Base-by-base conservation (phyloP, 1,140 invertebrate species). In the Battus philenor region DNA sequence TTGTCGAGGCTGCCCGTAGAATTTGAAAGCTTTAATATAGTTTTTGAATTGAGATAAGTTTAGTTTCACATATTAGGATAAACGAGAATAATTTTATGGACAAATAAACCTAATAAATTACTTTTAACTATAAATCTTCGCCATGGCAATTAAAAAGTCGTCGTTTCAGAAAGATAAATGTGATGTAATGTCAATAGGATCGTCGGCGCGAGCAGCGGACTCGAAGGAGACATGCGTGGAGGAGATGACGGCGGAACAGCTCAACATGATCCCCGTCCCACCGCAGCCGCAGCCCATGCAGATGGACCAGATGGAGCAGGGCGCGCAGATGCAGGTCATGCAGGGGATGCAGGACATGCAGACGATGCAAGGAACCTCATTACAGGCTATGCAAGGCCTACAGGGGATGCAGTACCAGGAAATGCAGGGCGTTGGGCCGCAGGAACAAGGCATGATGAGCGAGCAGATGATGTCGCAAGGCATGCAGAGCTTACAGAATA, bases 151-250 rank as follows among this genome's bases (percentile, higher is more conserved):
- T n/a, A n/a, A n/a, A n/a, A n/a, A n/a, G n/a, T n/a, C n/a, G n/a
- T n/a, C n/a, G n/a, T n/a, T n/a, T n/a, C n/a, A n/a, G n/a, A n/a
- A n/a, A n/a, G n/a, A n/a, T n/a, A n/a, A n/a, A n/a, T n/a, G n/a
- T n/a, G n/a, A n/a, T n/a, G n/a, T n/a, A n/a, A n/a, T n/a, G n/a
- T n/a, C n/a, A n/a, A n/a, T n/a, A 17, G 18, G 9, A 39, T 72
- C 67, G 70, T 63, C 65, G 9, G 46, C 57, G 62, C 32, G 59
- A 32, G 51, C 53, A 20, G 65, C 61, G 50, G 63, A 67, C 39
- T 41, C 38, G 6, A 75, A 81, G 63, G 74, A 83, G 22, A 17
- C 49, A 10, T 50, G 45, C 15, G 18, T 57, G 47, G 73, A 77
- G 16, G 76, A 79, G 32, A 38, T 38, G 24, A 31, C 41, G 22